These are phyloP conservation scores for Colletes latitarsis DNA, from an alignment of 1,140 invertebrate genomes.

Conservation along the genomic window DNA sequence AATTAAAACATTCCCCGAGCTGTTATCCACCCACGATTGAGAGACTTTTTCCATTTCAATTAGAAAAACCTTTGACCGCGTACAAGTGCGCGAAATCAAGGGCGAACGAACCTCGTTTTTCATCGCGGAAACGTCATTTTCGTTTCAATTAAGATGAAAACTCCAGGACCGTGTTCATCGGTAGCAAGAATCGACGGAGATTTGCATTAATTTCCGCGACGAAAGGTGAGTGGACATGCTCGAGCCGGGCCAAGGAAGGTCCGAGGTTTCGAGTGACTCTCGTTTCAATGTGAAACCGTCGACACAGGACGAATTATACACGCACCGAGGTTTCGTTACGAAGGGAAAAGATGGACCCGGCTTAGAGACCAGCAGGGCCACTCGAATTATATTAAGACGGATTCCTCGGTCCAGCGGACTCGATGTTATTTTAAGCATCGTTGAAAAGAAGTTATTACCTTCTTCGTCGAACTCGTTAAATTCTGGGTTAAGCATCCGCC, in stretches of 20 bases:
- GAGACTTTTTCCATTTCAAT: slow-evolving; percentile 31
- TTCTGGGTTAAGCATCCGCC: slow-evolving; percentile 22
- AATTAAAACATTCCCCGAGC: slow-evolving; percentile 23
- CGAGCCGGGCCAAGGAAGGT: background rate
- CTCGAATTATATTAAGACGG: slow-evolving; percentile 55
- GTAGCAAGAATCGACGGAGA: background rate
- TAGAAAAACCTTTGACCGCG: slow-evolving; percentile 5
- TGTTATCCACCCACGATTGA: background rate
- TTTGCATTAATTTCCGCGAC: slow-evolving; percentile 1
- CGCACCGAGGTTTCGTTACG: background rate
- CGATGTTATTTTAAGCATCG: slow-evolving; percentile 39
- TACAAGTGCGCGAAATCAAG: background rate
- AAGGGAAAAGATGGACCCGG: background rate
- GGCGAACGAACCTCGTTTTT: background rate
- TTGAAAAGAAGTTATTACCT: slow-evolving; percentile 53
- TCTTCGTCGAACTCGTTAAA: slow-evolving; percentile 51
- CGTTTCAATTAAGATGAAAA: slow-evolving; percentile 34
- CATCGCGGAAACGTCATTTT: slow-evolving; percentile 1
- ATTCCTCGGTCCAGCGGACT: background rate
- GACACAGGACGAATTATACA: slow-evolving; percentile 9
- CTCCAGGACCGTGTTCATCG: background rate
- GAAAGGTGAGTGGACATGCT: slow-evolving; percentile 12
- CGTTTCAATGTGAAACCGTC: background rate
- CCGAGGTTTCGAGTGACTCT: slow-evolving; percentile 17
- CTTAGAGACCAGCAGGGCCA: background rate